These are phyloP conservation scores for Drosophila antonietae DNA, from an alignment of 2,888 invertebrate species.

Conservation along the genomic window DNA sequence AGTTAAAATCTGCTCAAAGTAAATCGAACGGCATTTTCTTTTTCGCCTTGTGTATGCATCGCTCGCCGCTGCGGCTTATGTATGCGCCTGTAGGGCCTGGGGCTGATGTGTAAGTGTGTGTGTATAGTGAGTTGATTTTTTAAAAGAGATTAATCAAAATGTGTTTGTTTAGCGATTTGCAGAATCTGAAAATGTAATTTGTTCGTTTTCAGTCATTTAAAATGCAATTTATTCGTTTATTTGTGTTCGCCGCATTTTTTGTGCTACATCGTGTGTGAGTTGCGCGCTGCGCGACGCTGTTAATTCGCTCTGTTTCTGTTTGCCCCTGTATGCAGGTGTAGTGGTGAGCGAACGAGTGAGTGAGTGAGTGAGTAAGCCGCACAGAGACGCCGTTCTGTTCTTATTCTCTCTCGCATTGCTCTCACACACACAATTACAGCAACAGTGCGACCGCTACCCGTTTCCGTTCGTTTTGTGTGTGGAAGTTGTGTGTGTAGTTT, in stretches of 20 bases:
- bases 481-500: constrained; percentile 48
- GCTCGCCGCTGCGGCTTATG: constrained; percentile 40
- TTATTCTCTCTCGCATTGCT: constrained; percentile 18
- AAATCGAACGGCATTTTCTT: constrained; percentile 51
- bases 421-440: constrained; percentile 35
- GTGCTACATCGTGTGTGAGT: constrained; percentile 21
- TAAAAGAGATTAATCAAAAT: background rate
- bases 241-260: constrained; percentile 42
- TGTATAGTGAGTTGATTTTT: constrained; percentile 8
- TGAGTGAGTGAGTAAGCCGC: constrained; percentile 10
- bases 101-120: background rate
- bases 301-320: constrained; percentile 56
- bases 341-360: constrained; percentile 37
- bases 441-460: constrained; percentile 36
- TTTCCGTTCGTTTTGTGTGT: constrained; percentile 45
- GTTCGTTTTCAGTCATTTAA: constrained; percentile 1
- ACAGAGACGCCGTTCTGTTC: constrained; percentile 16
- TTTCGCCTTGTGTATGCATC: constrained; percentile 70
- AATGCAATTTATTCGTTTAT: constrained; percentile 21
- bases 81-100: constrained; percentile 5
- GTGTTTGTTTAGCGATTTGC: constrained; percentile 1
- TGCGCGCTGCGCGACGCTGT: constrained; percentile 38
- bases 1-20: constrained; percentile 25
- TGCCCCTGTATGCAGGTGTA: constrained; percentile 63
- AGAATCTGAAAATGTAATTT: background rate